Evolutionary conservation across 2,113 vertebrate species (phyloP).

Genomic region (Phyllopteryx taeniolatus): DNA sequence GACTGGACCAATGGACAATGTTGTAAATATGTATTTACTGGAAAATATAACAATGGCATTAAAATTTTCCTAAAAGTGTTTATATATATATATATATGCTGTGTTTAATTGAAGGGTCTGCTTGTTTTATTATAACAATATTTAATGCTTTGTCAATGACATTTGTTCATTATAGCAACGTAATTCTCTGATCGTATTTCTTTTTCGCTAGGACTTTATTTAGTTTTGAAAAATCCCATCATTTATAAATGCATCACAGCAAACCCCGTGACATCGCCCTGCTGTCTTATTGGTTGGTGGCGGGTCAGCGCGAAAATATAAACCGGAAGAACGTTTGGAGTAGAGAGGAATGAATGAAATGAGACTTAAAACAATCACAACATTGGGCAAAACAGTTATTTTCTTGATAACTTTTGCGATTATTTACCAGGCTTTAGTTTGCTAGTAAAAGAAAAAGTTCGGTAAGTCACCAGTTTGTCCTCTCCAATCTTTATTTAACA

Average conservation of each 20-base stretch:
- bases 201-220: background rate
- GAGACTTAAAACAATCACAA: background rate
- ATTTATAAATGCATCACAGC: background rate
- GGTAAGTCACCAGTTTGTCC: too few species aligned
- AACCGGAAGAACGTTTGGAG: background rate
- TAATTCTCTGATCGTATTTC: background rate
- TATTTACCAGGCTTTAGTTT: background rate
- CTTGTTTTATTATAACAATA: background rate
- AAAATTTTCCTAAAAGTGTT: background rate
- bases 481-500: too few species aligned
- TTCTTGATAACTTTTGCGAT: background rate
- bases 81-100: background rate
- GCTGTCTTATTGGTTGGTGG: background rate
- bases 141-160: too few species aligned
- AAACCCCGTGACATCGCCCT: background rate
- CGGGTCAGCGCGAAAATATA: background rate
- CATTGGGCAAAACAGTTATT: background rate
- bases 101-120: background rate
- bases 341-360: background rate
- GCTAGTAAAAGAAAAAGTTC: too few species aligned
- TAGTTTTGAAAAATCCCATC: background rate
- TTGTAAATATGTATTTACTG: background rate
- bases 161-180: background rate
- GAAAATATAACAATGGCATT: background rate
- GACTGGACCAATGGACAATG: background rate